phyloP scores from a whole-genome alignment of 2,888 invertebrate genomes.

The Exephanes ischioxanthus region DNA sequence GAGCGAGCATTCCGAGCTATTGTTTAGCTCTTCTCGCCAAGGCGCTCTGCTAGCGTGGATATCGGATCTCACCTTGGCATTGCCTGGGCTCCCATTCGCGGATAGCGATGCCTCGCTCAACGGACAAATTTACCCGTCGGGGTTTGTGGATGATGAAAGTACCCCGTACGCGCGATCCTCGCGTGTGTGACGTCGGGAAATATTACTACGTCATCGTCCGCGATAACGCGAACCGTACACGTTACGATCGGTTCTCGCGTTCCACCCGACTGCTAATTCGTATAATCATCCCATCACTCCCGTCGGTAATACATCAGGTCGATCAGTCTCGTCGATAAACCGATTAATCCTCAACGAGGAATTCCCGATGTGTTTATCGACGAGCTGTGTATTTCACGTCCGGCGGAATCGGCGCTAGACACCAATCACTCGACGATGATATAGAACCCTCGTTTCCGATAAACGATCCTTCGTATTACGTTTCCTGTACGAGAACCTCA shows the following conservation, averaged over 20 bases:
- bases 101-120: slow-evolving; percentile 1
- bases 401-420: slow-evolving; percentile 5
- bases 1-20: slow-evolving; percentile 16
- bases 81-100: slow-evolving; percentile 35
- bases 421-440: slow-evolving; percentile 31
- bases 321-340: slow-evolving; percentile 26
- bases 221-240: not conserved
- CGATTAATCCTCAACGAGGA: slow-evolving; percentile 39
- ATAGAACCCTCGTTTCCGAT: slow-evolving; percentile 10
- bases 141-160: not conserved
- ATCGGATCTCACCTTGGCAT: slow-evolving; percentile 56
- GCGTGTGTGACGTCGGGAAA: not conserved
- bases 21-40: not conserved
- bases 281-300: not conserved
- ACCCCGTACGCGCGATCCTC: not conserved
- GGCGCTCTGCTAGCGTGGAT: not conserved
- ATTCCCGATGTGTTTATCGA: not conserved
- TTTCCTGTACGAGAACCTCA: not conserved
- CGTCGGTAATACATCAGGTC: not conserved
- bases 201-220: not conserved
- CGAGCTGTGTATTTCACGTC: slow-evolving; percentile 10
- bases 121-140: not conserved
- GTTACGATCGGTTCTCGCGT: not conserved
- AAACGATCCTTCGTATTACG: slow-evolving; percentile 8
- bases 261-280: slow-evolving; percentile 1